Evolutionary conservation across 2,888 invertebrate genomes (phyloP).

Genomic region (Ophioninae sp.): DNA sequence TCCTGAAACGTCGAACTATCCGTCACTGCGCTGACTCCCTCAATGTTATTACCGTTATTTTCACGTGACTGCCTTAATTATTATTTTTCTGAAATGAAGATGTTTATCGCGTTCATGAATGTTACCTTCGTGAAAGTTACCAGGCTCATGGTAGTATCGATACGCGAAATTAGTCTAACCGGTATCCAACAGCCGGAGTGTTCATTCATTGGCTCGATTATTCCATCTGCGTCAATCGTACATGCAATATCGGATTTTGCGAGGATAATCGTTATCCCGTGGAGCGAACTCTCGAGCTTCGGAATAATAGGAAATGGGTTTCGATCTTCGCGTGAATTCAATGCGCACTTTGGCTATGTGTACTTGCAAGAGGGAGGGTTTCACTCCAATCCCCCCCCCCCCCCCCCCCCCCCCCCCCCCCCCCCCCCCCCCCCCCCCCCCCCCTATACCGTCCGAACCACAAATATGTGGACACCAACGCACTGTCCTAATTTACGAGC

Average conservation of each 20-base stretch:
- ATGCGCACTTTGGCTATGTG: slow-evolving; percentile 19
- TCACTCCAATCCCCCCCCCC: not conserved
- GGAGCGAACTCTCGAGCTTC: slow-evolving; percentile 32
- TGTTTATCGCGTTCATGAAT: not conserved
- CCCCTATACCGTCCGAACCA: slow-evolving; percentile 42
- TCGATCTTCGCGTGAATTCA: slow-evolving; percentile 49
- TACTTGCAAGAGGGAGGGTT: not conserved
- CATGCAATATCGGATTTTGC: slow-evolving; percentile 21
- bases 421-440: not conserved
- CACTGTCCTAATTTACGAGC: slow-evolving; percentile 56
- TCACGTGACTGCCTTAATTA: not conserved
- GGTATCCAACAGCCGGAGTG: slow-evolving; percentile 12
- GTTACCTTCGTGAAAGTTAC: too few relatives aligned
- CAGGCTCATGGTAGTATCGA: slow-evolving; percentile 8
- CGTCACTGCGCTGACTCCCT: too few relatives aligned
- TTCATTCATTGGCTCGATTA: slow-evolving; percentile 29
- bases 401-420: slow-evolving; percentile 23
- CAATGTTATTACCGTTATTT: too few relatives aligned
- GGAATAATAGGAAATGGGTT: slow-evolving; percentile 54
- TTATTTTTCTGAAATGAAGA: not conserved
- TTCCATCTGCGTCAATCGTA: slow-evolving; percentile 46
- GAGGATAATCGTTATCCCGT: slow-evolving; percentile 34
- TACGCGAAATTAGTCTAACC: slow-evolving; percentile 1
- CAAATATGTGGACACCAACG: slow-evolving; percentile 45
- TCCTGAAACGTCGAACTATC: too few relatives aligned